Evolutionary conservation across 2,113 vertebrate species (phyloP), one percentile per base, ranked within the genome.

Genomic region (Carassius carassius): DNA sequence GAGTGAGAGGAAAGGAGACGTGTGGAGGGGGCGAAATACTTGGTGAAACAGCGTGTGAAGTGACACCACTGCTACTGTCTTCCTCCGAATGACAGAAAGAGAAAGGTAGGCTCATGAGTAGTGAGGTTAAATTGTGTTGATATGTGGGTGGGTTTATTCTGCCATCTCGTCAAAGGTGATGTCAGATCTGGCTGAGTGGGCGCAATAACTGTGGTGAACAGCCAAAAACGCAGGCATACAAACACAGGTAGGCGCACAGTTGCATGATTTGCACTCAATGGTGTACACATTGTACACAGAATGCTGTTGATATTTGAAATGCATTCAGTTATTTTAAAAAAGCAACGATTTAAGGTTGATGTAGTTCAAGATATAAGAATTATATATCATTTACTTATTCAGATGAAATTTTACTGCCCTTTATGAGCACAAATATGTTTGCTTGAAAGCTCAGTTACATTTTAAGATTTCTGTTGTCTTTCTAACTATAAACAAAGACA

Each of bases 41-140:
- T 51, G 41, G 56, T 78, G 65, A 74, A 35, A 14, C 17, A 25
- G 16, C 63, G 56, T 87, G 49, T 90, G 90, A 89, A 89, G 89
- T 91, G 90, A 87, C 49, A 80, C 67, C 78, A 74, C 65, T 84
- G 87, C 90, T 88, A 91, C 84, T 82, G 90, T 83, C 58, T 86
- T 84, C 80, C 81, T 58, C 83, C 32, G 51, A 74, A 63, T 29
- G 74, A 81, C 54, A 82, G 79, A 82, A 23, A 54, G 47, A 77
- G 62, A 79, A 51, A 73, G 25, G 76, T 80, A 73, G 25, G 78
- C 29, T 74, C 54, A 83, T 29, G 23, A 29, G 75, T n/a, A 60
- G 60, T 77, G 82, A 84, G 80, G 67, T 85, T 79, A 83, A 79
- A 69, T 75, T 70, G 54, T 78, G 77, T 65, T 41, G 41, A 41